Base-by-base conservation (phyloP, 1,140 invertebrate genomes). In the Brachionus plicatilis region DNA sequence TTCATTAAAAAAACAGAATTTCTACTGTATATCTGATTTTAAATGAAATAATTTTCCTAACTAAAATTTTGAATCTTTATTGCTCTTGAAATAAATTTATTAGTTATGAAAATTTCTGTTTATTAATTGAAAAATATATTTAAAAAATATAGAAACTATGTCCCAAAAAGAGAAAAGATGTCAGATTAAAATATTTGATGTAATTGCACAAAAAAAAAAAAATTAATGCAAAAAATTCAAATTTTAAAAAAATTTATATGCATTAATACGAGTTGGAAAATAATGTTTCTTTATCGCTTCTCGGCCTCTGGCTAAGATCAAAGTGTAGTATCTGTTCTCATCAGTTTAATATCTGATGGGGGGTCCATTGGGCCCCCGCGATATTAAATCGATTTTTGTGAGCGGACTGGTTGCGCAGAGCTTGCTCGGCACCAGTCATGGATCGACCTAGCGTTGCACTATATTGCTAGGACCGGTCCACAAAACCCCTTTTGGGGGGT, bases 271-370 rank as follows among this genome's bases (percentile, higher is more conserved):
- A 24, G 72, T 12, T 53, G 4, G 14, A 50, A 12, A 11, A 1
- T 5, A 14, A 5, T 27, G 0, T 4, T 50, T 76, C 43, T 47
- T 76, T 76, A 76, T 76, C 72, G 72, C 72, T 76, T 76, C 72
- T 76, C 72, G 72, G 72, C 72, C 72, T 76, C 72, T 76, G 72
- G 72, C 72, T 76, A 76, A 76, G 72, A 76, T 76, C 72, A 76
- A 76, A 76, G 72, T 76, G 72, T 76, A 76, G 72, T 76, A 76
- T 76, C 72, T 76, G 72, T 76, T 76, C 72, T 76, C 72, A 76
- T 76, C 72, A 76, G 72, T 76, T 76, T 76, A 76, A 76, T 76
- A 76, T 76, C 72, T 76, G 72, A 76, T 76, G 72, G 72, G 72
- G 72, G 43, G n/a, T 76, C 72, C 72, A 76, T 76, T 27, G 72